These are phyloP conservation scores for Epizoanthus stellaris DNA, from an alignment of 92 coral and sea anemone species.

Conservation along the genomic window DNA sequence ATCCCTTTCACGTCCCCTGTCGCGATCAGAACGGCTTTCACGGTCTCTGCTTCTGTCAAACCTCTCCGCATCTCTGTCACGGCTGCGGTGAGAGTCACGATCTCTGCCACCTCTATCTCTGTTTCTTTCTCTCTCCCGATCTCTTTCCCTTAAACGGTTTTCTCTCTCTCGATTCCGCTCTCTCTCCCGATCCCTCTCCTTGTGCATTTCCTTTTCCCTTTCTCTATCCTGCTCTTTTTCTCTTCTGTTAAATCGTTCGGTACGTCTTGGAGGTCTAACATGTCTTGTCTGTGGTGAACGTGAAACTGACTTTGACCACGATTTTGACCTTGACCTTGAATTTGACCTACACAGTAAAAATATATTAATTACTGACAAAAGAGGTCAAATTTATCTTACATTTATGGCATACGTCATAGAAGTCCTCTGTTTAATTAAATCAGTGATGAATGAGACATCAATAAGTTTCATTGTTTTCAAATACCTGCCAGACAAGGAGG, in stretches of 20 bases:
- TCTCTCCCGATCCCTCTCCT: conserved; percentile 63
- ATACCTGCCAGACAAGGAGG: conserved; percentile 64
- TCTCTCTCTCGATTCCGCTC: conserved; percentile 72
- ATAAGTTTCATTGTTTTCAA: no score
- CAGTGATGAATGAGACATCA: no score
- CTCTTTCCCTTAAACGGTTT: conserved; percentile 60
- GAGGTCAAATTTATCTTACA: not conserved
- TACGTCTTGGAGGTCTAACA: conserved; percentile 57
- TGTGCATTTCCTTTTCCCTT: conserved; percentile 67
- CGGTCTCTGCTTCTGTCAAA: conserved; percentile 75
- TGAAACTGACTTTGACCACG: conserved; percentile 84
- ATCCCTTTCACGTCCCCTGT: conserved; percentile 33
- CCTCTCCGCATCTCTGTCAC: conserved; percentile 67
- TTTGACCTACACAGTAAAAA: conserved; percentile 40
- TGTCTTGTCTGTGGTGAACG: conserved; percentile 64
- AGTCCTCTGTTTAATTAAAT: no score
- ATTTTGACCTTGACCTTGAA: conserved; percentile 86
- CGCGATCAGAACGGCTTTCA: conserved; percentile 20
- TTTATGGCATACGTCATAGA: not conserved
- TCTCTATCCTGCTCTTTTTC: conserved; percentile 74
- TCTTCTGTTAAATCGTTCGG: conserved; percentile 44
- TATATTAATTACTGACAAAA: not conserved
- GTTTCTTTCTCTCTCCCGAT: conserved; percentile 72
- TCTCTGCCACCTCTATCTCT: conserved; percentile 55
- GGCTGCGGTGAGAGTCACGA: conserved; percentile 33